Evolutionary conservation across 1,140 invertebrate species (phyloP), one percentile per base, ranked within the genome.

Genomic region (Aleiodes sp.): DNA sequence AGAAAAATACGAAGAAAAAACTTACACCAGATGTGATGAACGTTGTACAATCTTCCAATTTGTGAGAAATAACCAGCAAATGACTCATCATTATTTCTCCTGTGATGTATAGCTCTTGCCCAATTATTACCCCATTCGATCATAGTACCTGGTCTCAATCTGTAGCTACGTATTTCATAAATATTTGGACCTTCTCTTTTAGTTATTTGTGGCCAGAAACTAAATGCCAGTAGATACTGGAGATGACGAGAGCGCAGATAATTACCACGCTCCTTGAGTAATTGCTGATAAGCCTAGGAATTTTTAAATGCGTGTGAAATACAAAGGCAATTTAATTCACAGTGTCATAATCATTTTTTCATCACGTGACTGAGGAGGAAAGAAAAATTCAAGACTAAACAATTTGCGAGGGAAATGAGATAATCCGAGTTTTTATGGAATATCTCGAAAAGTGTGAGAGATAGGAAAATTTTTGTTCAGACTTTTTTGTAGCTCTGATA

Each of bases 51-150:
- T 72, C 96, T 88, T 57, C 97, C 97, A 75, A 99, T 94, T 87
- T 99, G 96, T 16, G 96, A 98, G 87, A 99, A 99, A 82, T 98
- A 96, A 57, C 96, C 97, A 71, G 93, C 94, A 81, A 97, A 98
- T 0, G 97, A 94, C 83, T 98, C 96, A 80, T 97, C 92, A 82
- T 97, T 96, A 74, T 95, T 92, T 77, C 93, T 90, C 37, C 98
- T 89, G 82, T 93, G 94, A 79, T 95, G 95, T 39, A 99, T 95
- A 37, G 96, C 98, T 78, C 96, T 88, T 0, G 97, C 96, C 98
- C 97, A 99, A 86, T 98, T 98, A 84, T 99, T 99, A 71, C 96
- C 97, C 98, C 97, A 99, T 87, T 99, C 97, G 75, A 99, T 98
- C 96, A 99, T 98, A 1, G 97, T 98, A 26, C 97, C 91, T 4